Base-by-base conservation (phyloP, 2,797 vertebrate species). In the Smutsia temminckii region DNA sequence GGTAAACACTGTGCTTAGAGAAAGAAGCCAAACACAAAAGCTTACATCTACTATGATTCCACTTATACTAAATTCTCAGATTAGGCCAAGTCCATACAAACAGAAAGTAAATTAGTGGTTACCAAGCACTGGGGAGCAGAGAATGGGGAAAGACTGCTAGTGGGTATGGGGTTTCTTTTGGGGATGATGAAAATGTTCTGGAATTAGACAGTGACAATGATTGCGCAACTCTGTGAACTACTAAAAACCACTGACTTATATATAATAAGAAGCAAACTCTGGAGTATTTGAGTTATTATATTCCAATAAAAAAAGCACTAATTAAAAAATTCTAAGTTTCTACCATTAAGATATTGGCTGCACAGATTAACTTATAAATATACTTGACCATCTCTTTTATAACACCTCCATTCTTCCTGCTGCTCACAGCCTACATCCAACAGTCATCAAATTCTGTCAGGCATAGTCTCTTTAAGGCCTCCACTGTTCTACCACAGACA, bases 21-120 rank as follows among this genome's bases (percentile, higher is more conserved):
- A 93, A 85, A 88, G 25, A 71, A 37, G 75, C 5, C 40, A 80
- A 34, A 49, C 46, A 66, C 21, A 75, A 88, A 46, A 89, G 51
- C n/a, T 2, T 61, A 83, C 14, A 78, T 57, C 69, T 13, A 64
- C n/a, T 75, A 63, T 27, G 59, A 68, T 77, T 63, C 61, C 14
- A 81, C 81, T 93, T 57, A 79, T 46, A 71, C n/a, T 8, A 71
- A 79, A 89, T 68, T 17, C 55, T 74, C 32, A 84, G 32, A 81
- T 59, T 2, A 83, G 49, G 64, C 42, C 42, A 92, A 92, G 59
- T 46, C 42, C 11, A 75, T 1, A 85, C 20, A 93, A 8, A 63
- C 27, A 37, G n/a, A 81, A 75, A 71, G 71, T 46, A 51, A 74
- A 59, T 83, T 14, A 21, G 37, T 29, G 37, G 55, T 78, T 69